Conservation (phyloP, 2,113 vertebrate genomes). For the Rutilus rutilus region DNA sequence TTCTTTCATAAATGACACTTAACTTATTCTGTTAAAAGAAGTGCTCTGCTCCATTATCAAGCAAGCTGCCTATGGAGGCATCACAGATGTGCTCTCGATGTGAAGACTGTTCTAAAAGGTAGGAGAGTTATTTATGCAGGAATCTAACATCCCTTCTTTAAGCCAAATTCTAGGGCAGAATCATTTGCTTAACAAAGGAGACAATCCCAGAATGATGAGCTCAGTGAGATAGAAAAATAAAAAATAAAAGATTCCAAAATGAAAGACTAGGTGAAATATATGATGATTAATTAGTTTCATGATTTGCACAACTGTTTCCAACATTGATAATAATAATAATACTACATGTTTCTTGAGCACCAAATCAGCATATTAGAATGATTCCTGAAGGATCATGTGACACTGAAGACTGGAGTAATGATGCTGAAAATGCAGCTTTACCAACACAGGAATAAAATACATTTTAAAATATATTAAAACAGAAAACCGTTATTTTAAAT, state of each 20-base stretch:
- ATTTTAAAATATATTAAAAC: not conserved
- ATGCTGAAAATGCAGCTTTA: not conserved
- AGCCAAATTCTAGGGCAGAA: not conserved
- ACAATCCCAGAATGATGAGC: not conserved
- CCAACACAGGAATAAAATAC: not conserved
- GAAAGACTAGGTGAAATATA: not conserved
- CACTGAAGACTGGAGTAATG: not conserved
- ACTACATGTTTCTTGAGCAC: not conserved
- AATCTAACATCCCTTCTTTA: not conserved
- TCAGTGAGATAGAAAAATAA: not conserved
- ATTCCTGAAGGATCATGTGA: not conserved
- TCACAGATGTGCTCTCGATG: not conserved
- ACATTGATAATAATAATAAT: not conserved
- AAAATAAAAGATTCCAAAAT: not conserved
- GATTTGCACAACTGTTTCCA: not conserved
- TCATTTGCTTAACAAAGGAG: not conserved
- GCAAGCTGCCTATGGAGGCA: not conserved
- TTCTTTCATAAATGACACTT: slow-evolving; percentile 39
- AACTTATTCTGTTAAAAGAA: slow-evolving; percentile 23
- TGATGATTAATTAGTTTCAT: not conserved
- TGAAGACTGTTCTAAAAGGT: not conserved
- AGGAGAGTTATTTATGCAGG: not conserved
- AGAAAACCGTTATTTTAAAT: not conserved
- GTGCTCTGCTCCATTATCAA: not conserved
- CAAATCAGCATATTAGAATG: not conserved